Base-by-base conservation (phyloP, 2,888 invertebrate genomes). In the Hypsopygia costalis region DNA sequence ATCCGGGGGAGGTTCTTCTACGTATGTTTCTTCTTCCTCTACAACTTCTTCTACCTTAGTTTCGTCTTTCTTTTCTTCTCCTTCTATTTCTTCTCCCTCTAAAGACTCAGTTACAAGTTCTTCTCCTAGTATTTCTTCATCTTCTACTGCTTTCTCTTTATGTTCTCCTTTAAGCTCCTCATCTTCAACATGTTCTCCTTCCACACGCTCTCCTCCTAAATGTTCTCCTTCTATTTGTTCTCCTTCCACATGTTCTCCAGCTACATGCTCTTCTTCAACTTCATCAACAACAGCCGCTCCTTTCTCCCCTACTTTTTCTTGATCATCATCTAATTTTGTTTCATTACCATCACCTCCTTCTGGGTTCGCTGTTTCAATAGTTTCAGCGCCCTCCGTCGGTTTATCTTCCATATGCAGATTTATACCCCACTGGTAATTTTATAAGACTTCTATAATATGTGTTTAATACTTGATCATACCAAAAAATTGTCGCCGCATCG, bases 1-100 rank as follows among this genome's bases (percentile, higher is more conserved):
- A 51, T 87, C 86, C 6, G 78, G 79, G 3, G 82, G 82, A 20
- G 78, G 80, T 49, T 73, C 72, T 51, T 76, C 81, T 6, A 65
- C 58, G 44, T 62, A 79, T 27, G 27, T 52, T 40, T 75, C 69
- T 55, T 82, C 81, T 47, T 82, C 77, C 49, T 75, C 81, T 21
- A 70, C 64, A 10, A 48, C 47, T 37, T 59, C 62, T 33, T 69
- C 67, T 41, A 58, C 67, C 20, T 51, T 42, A 44, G 55, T 61
- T n/a, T 41, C 35, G 11, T 47, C 46, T 46, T 53, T 51, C 16
- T 53, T 52, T 38, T 58, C 65, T 27, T 62, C 56, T n/a, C 50
- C 46, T 40, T 47, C 51, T 12, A 41, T 29, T 8, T 55, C 49
- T 34, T 62, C 58, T 10, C 46, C 58, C 36, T 57, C 58, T n/a